Evolutionary conservation across 2,113 vertebrate species (phyloP), one percentile per base, ranked within the genome.

Genomic region (Gallinago media): DNA sequence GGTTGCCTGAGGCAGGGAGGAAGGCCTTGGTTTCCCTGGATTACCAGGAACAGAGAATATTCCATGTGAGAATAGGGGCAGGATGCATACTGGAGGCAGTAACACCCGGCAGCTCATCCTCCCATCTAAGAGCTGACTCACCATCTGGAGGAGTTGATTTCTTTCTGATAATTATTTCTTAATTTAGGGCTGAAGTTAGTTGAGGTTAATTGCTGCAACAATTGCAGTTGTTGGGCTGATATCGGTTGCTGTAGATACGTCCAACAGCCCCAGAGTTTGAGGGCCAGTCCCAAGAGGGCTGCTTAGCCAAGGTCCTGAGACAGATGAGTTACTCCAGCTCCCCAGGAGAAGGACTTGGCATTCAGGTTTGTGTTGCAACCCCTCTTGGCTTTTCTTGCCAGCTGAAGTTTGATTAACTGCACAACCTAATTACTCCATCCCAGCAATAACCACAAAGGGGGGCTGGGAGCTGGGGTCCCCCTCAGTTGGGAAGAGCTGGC

Each of bases 51-150:
- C 17, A 42, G 31, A 22, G 31, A 76, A 47, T 83, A 58, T 66
- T 4, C 8, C 15, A 18, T 23, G 9, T 66, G 65, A 63, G 52
- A 73, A 26, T 4, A 83, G 29, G 27, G 11, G 12, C 29, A 49
- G 52, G 27, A 58, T 65, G 12, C 9, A 36, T 8, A 9, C 1
- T 8, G 7, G 2, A 5, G 2, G 1, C 17, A 62, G 42, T 27
- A 72, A 63, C 34, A 20, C 5, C 26, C 18, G 5, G 56, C 32
- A 52, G 21, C 49, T 89, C 31, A 84, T 32, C 8, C 29, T 79
- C 15, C 26, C 15, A 8, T 70, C 54, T 40, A 26, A 75, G 34
- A 70, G 16, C 14, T 80, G 49, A 44, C 7, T 56, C 23, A 66
- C 12, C 11, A 66, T 66, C 79, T 70, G 36, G 31, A 72, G 63